A percentile compares a stretch with the other conserved stretches of the same genome.
These are phyloP conservation scores for Cyprinus carpio DNA, from an alignment of 2,113 vertebrate species.

Conservation along the genomic window DNA sequence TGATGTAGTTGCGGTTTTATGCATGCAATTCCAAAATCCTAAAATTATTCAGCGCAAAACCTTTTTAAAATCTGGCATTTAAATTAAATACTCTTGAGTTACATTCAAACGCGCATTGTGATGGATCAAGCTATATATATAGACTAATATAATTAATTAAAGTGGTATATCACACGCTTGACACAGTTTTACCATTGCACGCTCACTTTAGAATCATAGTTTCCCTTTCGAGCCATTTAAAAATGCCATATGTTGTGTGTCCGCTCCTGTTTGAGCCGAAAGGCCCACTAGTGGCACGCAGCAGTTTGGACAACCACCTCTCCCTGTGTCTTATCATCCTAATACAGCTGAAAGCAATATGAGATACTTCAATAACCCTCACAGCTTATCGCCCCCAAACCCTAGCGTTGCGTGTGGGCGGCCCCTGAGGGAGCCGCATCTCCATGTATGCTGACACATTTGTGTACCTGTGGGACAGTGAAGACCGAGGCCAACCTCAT, in stretches of 20 bases:
- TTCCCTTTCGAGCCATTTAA: conserved; percentile 7
- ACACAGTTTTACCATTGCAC: not conserved
- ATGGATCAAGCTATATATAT: not conserved
- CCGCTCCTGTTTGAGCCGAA: conserved; percentile 31
- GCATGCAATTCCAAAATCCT: not conserved
- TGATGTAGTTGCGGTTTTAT: not conserved
- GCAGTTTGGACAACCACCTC: conserved; percentile 31
- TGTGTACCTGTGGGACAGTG: conserved; percentile 53
- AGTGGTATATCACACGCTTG: not conserved
- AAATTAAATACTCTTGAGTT: not conserved
- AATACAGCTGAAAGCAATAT: conserved; percentile 45
- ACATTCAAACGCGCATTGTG: not conserved
- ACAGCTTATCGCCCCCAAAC: conserved; percentile 49
- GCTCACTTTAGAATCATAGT: not conserved
- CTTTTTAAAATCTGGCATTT: not conserved
- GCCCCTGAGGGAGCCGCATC: conserved; percentile 57
- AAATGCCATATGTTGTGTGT: conserved; percentile 4
- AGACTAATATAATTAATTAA: not conserved
- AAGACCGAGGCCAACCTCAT: conserved; percentile 39
- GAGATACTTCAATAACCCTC: conserved; percentile 58
- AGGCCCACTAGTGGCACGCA: conserved; percentile 62
- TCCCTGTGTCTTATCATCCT: conserved; percentile 43
- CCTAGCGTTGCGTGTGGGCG: conserved; percentile 44
- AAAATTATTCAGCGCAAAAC: not conserved
- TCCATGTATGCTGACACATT: conserved; percentile 57